Evolutionary conservation across 1,140 invertebrate species (phyloP).

Genomic region (Cydia amplana): DNA sequence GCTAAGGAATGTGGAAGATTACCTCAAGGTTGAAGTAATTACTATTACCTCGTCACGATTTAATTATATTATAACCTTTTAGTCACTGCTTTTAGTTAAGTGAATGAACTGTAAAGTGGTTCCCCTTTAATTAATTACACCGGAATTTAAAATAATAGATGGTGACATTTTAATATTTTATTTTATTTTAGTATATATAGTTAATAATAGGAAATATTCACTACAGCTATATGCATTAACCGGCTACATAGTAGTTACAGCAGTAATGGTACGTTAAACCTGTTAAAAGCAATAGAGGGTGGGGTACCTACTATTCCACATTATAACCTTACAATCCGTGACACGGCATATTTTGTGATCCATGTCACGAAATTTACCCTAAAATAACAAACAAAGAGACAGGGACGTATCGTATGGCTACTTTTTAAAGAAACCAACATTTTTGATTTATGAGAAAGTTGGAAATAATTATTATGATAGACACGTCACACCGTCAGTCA

Average conservation of each 20-base stretch:
- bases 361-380: too few species aligned
- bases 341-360: background rate
- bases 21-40: conserved; percentile 38
- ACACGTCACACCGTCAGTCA: too few species aligned
- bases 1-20: conserved; percentile 42
- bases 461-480: too few species aligned
- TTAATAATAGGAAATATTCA: conserved; percentile 18
- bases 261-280: background rate
- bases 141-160: background rate
- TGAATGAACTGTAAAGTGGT: conserved; percentile 6
- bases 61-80: conserved; percentile 10
- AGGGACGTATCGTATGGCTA: too few species aligned
- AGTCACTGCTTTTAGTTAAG: conserved; percentile 7
- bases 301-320: background rate
- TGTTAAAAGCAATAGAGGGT: background rate
- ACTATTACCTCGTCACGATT: conserved; percentile 17
- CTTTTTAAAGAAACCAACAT: too few species aligned
- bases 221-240: background rate
- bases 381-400: too few species aligned
- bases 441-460: too few species aligned
- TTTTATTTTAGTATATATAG: too few species aligned
- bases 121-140: conserved; percentile 6
- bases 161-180: conserved; percentile 6
- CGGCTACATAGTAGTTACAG: background rate
- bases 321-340: background rate